Evolutionary conservation across 2,888 invertebrate genomes (phyloP).

Genomic region (Caenorhabditis sp.): DNA sequence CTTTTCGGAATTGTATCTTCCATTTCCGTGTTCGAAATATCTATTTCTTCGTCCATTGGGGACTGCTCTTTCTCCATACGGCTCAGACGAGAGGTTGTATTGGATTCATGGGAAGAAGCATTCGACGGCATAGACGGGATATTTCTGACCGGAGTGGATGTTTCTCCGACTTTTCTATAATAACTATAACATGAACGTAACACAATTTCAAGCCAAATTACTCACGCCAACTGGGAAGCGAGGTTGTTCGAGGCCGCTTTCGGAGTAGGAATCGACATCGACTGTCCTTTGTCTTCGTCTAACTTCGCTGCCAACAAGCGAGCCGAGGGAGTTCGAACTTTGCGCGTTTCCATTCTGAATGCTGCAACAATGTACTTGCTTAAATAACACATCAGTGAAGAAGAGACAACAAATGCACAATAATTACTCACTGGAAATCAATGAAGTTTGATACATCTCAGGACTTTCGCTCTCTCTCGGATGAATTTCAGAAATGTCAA

Average conservation of each 20-base stretch:
- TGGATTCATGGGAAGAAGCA: not conserved
- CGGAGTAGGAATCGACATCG: not conserved
- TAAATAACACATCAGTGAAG: not conserved
- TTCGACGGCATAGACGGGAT: not conserved
- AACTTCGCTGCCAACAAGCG: conserved; percentile 34
- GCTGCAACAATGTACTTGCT: not conserved
- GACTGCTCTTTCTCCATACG: not conserved
- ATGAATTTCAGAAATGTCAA: not conserved
- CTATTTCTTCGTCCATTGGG: conserved; percentile 12
- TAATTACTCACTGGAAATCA: not conserved
- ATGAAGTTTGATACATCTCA: not conserved
- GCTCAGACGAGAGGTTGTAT: not conserved
- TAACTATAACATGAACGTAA: not conserved
- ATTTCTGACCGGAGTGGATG: not conserved
- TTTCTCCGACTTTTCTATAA: not conserved
- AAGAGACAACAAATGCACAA: not conserved
- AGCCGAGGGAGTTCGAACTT: conserved; percentile 42
- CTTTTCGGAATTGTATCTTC: not conserved
- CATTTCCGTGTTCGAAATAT: conserved; percentile 3
- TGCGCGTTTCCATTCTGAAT: conserved; percentile 48
- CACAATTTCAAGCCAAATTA: not conserved
- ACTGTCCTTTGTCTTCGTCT: conserved; percentile 16
- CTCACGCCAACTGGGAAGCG: conserved; percentile 14
- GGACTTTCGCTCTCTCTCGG: not conserved
- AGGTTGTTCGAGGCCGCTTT: not conserved